Conservation (phyloP, 1,140 invertebrate species). For the Bombus balteatus region DNA sequence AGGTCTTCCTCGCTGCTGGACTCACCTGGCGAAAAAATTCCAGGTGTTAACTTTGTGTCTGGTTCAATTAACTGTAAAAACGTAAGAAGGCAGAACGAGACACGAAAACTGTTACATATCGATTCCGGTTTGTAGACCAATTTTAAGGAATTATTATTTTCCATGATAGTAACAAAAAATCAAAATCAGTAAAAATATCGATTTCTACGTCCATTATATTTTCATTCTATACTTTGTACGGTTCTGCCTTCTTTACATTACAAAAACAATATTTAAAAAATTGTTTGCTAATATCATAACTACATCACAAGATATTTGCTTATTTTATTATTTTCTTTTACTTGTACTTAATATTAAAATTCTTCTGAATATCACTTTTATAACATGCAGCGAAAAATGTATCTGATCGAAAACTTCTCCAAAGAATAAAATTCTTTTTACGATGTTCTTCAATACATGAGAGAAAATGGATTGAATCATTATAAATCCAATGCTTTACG, state of each 20-base stretch:
- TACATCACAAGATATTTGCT: too few relatives aligned
- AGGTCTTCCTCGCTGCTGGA: conserved; percentile 77
- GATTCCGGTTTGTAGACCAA: too few relatives aligned
- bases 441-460: too few relatives aligned
- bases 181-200: background rate
- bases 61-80: background rate
- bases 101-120: background rate
- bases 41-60: background rate
- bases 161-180: background rate
- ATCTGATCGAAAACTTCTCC: background rate
- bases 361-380: background rate
- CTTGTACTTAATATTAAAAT: background rate
- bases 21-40: conserved; percentile 62
- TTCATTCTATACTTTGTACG: background rate
- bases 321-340: too few relatives aligned
- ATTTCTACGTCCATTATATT: background rate
- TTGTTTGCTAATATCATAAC: too few relatives aligned
- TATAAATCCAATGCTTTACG: background rate
- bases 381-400: too few relatives aligned
- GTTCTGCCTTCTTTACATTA: too few relatives aligned
- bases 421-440: too few relatives aligned
- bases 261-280: too few relatives aligned
- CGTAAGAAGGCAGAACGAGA: background rate
- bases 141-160: background rate
- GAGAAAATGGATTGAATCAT: background rate